These are phyloP conservation scores for Amphipyra berbera DNA, from an alignment of 2,888 invertebrate species.

Conservation along the genomic window DNA sequence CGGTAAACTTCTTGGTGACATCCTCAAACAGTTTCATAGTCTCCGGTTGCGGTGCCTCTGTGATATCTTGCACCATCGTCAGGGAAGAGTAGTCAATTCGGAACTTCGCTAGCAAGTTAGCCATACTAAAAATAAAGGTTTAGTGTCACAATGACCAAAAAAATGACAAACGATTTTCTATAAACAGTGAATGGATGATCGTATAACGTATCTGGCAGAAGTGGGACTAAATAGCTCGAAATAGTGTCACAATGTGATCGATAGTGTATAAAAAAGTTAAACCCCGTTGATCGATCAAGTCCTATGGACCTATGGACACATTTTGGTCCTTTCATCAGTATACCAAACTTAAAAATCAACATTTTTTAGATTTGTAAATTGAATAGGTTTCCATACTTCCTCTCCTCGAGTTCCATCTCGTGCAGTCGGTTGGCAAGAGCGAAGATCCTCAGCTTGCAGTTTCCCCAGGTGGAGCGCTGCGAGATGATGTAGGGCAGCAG, in stretches of 20 bases:
- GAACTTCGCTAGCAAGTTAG: slow-evolving; percentile 97
- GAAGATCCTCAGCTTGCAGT: slow-evolving; percentile 94
- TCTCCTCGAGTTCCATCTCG: slow-evolving; percentile 94
- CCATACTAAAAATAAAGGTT: slow-evolving; percentile 93
- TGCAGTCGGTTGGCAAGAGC: slow-evolving; percentile 95
- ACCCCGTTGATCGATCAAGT: no score
- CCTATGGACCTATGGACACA: background rate
- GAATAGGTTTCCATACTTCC: slow-evolving; percentile 91
- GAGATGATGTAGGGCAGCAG: slow-evolving; percentile 96
- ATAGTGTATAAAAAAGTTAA: no score
- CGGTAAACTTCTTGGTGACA: slow-evolving; percentile 92
- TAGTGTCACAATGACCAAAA: background rate
- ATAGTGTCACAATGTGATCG: slow-evolving; percentile 12
- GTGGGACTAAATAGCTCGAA: no score
- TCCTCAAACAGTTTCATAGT: slow-evolving; percentile 94
- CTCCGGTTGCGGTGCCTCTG: slow-evolving; percentile 93
- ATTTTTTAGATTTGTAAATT: background rate
- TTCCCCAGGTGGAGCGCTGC: slow-evolving; percentile 93
- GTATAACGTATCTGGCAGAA: no score
- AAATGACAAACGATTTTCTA: background rate
- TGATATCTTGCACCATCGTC: slow-evolving; percentile 97
- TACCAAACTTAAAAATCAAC: background rate
- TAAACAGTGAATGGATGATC: background rate
- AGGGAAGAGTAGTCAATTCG: slow-evolving; percentile 97
- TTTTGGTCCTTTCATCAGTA: background rate